Percentiles rank a stretch among this genome's conserved stretches.
phyloP scores from a whole-genome alignment of 2,888 invertebrate genomes.

The Rotaria sp. region DNA sequence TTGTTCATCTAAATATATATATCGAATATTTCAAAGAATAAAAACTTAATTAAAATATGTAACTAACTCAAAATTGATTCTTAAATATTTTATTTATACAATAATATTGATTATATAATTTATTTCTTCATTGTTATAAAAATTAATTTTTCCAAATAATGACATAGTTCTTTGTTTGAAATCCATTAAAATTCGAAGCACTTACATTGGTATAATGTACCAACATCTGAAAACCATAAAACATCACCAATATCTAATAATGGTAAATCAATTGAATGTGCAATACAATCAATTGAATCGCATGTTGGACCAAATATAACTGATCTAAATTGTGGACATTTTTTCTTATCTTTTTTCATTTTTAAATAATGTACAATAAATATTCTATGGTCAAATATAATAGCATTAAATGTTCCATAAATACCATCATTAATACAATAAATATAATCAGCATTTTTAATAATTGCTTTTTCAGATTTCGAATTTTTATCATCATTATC shows the following conservation, averaged over 20 bases:
- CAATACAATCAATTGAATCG: constrained; percentile 11
- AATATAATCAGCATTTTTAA: not conserved
- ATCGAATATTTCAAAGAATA: no score
- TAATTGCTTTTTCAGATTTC: not conserved
- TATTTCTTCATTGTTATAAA: not conserved
- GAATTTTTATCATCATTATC: not conserved
- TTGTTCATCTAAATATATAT: no score
- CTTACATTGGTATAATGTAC: not conserved
- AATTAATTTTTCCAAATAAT: not conserved
- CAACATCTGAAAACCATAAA: constrained; percentile 9
- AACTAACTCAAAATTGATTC: no score
- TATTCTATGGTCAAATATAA: not conserved
- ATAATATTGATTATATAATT: no score
- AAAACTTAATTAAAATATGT: no score
- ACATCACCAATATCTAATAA: not conserved
- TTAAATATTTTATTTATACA: no score
- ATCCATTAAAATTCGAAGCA: constrained; percentile 7
- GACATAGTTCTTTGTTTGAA: not conserved
- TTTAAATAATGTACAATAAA: not conserved
- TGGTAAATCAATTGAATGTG: not conserved
- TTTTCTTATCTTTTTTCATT: not conserved
- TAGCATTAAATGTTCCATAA: constrained; percentile 1
- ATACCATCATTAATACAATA: constrained; percentile 9
- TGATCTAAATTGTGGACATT: not conserved
- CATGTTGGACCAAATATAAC: not conserved